Evolutionary conservation across 2,888 invertebrate species (phyloP).

Genomic region (Aspidapion aeneum): DNA sequence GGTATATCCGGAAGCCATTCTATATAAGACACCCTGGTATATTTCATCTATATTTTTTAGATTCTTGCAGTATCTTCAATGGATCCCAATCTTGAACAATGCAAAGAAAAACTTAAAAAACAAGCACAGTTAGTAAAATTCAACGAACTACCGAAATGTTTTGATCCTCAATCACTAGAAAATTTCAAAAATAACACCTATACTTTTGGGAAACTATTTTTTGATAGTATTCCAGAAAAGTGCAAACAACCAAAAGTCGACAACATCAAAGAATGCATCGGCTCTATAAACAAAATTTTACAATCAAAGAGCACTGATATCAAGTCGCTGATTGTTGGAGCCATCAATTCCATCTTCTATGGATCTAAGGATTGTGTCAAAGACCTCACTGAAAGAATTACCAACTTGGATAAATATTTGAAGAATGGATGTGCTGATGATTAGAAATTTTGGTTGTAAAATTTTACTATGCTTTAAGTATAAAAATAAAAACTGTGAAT

Average conservation of each 20-base stretch:
- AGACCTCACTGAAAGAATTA: neutral
- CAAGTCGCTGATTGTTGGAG: conserved; percentile 9
- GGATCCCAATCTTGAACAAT: conserved; percentile 13
- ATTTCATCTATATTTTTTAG: too few relatives aligned
- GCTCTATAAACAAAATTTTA: neutral
- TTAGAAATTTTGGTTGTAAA: neutral
- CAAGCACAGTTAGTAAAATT: conserved; percentile 10
- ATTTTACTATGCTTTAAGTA: too few relatives aligned
- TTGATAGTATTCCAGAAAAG: conserved; percentile 11
- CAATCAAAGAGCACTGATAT: neutral
- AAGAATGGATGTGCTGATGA: conserved; percentile 20
- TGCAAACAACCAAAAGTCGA: conserved; percentile 13
- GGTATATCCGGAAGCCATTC: too few relatives aligned
- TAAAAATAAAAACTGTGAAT: too few relatives aligned
- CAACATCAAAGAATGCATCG: conserved; percentile 17
- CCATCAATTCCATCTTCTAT: conserved; percentile 9
- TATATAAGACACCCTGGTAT: too few relatives aligned
- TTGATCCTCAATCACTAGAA: conserved; percentile 11
- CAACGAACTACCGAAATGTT: conserved; percentile 10
- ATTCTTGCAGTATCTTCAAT: neutral
- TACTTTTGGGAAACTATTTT: conserved; percentile 2
- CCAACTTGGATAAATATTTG: conserved; percentile 22
- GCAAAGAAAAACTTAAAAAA: conserved; percentile 17
- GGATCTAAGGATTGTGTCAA: conserved; percentile 14
- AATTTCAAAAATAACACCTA: neutral